Conservation (phyloP, 92 coral and sea anemone genomes). For the Nematostella vectensis region DNA sequence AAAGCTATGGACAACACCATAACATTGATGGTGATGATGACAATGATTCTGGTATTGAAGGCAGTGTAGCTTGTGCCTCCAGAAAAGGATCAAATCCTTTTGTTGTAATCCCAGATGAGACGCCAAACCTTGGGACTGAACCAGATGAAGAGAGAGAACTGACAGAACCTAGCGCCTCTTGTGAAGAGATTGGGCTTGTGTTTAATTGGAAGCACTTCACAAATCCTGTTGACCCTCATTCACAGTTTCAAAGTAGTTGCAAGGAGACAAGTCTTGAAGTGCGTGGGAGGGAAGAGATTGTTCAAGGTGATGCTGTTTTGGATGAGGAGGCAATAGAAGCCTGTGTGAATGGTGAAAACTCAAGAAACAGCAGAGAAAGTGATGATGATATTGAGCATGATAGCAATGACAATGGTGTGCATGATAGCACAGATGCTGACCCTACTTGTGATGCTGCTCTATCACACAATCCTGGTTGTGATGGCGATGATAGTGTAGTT, state of each 20-base stretch:
- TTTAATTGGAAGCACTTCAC: conserved; percentile 58
- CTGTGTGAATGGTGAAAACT: too few relatives aligned
- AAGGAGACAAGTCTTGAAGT: conserved; percentile 6
- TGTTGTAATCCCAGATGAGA: background rate
- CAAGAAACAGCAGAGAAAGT: too few relatives aligned
- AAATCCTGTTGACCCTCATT: background rate
- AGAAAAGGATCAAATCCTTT: background rate
- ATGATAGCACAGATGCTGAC: too few relatives aligned
- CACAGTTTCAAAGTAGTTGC: background rate
- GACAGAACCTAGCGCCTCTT: too few relatives aligned
- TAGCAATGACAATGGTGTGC: too few relatives aligned
- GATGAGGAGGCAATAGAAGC: too few relatives aligned
- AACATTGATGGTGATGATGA: conserved; percentile 27
- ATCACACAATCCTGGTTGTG: too few relatives aligned
- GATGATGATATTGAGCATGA: too few relatives aligned
- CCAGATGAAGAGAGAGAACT: too few relatives aligned
- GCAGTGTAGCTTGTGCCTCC: conserved; percentile 19
- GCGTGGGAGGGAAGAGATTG: conserved; percentile 11
- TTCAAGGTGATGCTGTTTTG: conserved; percentile 1
- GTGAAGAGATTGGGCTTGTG: conserved; percentile 24
- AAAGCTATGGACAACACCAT: conserved; percentile 23
- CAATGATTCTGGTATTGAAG: conserved; percentile 76
- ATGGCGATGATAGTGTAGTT: too few relatives aligned
- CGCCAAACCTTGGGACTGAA: too few relatives aligned
- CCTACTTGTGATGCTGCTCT: too few relatives aligned